These are phyloP conservation scores for Cantharis lateralis DNA, from an alignment of 2,888 invertebrate genomes.

Conservation along the genomic window DNA sequence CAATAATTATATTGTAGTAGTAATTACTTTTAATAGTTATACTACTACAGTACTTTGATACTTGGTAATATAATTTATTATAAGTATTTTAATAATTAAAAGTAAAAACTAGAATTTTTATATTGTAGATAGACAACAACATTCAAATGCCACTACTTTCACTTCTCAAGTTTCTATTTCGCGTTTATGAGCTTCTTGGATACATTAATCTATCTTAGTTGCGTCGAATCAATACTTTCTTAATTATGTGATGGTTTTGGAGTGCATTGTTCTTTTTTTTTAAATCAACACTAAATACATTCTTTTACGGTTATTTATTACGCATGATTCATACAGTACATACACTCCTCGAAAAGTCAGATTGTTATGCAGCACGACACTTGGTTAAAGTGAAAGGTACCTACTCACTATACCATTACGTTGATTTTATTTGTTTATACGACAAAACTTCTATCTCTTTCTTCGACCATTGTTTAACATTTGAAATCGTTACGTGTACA, in stretches of 20 bases:
- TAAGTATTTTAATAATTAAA: background rate
- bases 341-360: conserved; percentile 15
- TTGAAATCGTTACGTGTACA: background rate
- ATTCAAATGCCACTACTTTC: background rate
- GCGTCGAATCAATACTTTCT: background rate
- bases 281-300: background rate
- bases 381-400: conserved; percentile 15
- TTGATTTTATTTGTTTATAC: conserved; percentile 4
- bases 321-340: conserved; percentile 13
- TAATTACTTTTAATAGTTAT: background rate
- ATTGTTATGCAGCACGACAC: conserved; percentile 17
- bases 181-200: background rate
- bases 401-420: conserved; percentile 1
- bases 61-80: background rate
- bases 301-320: conserved; percentile 1
- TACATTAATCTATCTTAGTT: background rate
- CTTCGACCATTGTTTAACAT: background rate
- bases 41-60: background rate
- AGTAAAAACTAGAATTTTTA: background rate
- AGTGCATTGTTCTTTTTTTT: background rate
- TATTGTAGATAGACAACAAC: background rate
- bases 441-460: background rate
- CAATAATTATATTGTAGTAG: background rate
- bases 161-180: background rate
- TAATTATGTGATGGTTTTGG: background rate